Evolutionary conservation across 35 echinoderm and acorn worm species (phyloP), one percentile per base, ranked within the genome.

Genomic region (Acanthaster planci): DNA sequence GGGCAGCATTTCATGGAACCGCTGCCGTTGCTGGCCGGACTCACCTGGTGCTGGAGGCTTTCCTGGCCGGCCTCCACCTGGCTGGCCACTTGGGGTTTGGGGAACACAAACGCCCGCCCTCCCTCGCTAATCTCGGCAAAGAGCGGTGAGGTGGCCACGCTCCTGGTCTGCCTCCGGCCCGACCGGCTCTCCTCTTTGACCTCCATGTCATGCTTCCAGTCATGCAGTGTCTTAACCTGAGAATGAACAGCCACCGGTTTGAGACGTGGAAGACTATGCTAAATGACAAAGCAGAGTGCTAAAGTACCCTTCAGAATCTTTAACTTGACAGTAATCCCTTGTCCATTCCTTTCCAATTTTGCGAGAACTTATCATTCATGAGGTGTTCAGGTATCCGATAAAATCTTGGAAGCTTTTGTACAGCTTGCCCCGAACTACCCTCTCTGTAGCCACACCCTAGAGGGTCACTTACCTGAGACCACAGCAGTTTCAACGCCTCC

Each of bases 401-500:
- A n/a, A n/a, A n/a, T n/a, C n/a, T n/a, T n/a, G n/a, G n/a, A n/a
- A n/a, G n/a, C n/a, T n/a, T n/a, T n/a, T n/a, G n/a, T n/a, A n/a
- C n/a, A n/a, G n/a, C n/a, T n/a, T n/a, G n/a, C n/a, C n/a, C n/a
- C n/a, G n/a, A n/a, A n/a, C n/a, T n/a, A n/a, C n/a, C n/a, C n/a
- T n/a, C n/a, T n/a, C n/a, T n/a, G n/a, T n/a, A n/a, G n/a, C n/a
- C n/a, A n/a, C n/a, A n/a, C n/a, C n/a, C n/a, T n/a, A n/a, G n/a
- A n/a, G n/a, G 37, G 18, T 55, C 1, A 19, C 60, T 58, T 52
- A 95, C 93, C 85, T 95, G 93, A 38, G 87, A 87, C 93, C 93
- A 95, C 0, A 95, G 93, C 19, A 95, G 76, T 78, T 95, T 95
- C 40, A 95, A 47, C 8, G 93, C 93, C 40, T 95, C 93, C 93